These are phyloP conservation scores for Meteorus colon DNA, from an alignment of 2,888 invertebrate species.

Conservation along the genomic window DNA sequence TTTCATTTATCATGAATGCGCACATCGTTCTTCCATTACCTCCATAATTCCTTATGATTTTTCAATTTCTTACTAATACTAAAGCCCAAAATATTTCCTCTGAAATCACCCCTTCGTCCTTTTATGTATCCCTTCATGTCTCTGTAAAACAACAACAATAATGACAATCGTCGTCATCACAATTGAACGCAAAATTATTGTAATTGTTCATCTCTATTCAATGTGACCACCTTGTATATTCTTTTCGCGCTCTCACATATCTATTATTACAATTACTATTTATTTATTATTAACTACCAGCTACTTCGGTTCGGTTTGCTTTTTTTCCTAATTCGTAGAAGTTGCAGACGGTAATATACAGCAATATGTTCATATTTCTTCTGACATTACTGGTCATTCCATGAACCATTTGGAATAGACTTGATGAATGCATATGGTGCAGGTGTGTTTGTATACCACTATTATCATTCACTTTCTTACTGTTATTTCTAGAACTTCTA, in stretches of 20 bases:
- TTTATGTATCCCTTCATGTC: conserved; percentile 37
- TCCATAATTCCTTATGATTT: conserved; percentile 18
- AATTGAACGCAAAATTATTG: conserved; percentile 48
- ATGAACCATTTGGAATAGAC: not conserved
- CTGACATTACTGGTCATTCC: conserved; percentile 1
- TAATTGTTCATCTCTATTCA: conserved; percentile 44
- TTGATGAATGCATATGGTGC: conserved; percentile 12
- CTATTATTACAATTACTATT: conserved; percentile 34
- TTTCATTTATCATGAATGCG: conserved; percentile 49
- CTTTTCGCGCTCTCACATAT: conserved; percentile 20
- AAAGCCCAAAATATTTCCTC: conserved; percentile 68
- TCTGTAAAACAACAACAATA: conserved; percentile 51
- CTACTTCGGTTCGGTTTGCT: conserved; percentile 26
- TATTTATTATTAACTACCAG: conserved; percentile 25
- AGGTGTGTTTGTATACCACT: not conserved
- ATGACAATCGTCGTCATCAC: conserved; percentile 48
- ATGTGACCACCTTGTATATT: conserved; percentile 52
- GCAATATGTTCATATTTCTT: not conserved
- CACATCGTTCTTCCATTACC: conserved; percentile 45
- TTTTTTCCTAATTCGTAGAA: conserved; percentile 11
- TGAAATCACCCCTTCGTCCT: conserved; percentile 33
- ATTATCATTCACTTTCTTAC: not conserved
- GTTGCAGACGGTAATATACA: conserved; percentile 13
- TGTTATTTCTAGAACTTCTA: not conserved
- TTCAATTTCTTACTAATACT: conserved; percentile 60